These are phyloP conservation scores for Drosophila murphyi DNA, from an alignment of 1,140 invertebrate genomes.

Conservation along the genomic window DNA sequence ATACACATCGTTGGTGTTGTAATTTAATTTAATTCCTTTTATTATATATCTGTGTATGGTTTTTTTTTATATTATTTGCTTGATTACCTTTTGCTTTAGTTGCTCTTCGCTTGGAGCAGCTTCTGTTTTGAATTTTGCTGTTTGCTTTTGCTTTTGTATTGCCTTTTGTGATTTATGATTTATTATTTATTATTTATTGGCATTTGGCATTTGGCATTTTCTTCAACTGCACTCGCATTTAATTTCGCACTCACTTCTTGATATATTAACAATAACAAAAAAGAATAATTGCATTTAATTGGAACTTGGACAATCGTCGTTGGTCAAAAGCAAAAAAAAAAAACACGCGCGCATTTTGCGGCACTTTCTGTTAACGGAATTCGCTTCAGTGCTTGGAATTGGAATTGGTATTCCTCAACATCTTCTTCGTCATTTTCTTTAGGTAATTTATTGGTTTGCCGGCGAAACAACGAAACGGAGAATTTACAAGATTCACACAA, in stretches of 20 bases:
- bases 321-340: not conserved
- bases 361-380: constrained; percentile 6
- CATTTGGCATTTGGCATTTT: constrained; percentile 19
- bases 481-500: constrained; percentile 12
- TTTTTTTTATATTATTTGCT: not conserved
- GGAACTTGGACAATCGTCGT: not conserved
- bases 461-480: constrained; percentile 21
- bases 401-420: too few species aligned
- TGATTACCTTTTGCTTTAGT: constrained; percentile 42
- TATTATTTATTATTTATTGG: constrained; percentile 19
- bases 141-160: constrained; percentile 18
- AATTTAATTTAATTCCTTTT: constrained; percentile 25
- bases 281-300: constrained; percentile 19
- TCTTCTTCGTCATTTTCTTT: not conserved
- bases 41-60: too few species aligned
- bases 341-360: constrained; percentile 50
- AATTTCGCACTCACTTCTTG: constrained; percentile 35
- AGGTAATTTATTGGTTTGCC: constrained; percentile 5
- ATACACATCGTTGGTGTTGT: constrained; percentile 15
- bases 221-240: not conserved
- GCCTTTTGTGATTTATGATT: constrained; percentile 7
- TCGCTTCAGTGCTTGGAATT: not conserved
- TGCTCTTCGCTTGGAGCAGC: constrained; percentile 10
- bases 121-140: constrained; percentile 36
- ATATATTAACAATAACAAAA: constrained; percentile 26